Conservation (phyloP, 2,888 invertebrate species). For the Drosophila incognita region DNA sequence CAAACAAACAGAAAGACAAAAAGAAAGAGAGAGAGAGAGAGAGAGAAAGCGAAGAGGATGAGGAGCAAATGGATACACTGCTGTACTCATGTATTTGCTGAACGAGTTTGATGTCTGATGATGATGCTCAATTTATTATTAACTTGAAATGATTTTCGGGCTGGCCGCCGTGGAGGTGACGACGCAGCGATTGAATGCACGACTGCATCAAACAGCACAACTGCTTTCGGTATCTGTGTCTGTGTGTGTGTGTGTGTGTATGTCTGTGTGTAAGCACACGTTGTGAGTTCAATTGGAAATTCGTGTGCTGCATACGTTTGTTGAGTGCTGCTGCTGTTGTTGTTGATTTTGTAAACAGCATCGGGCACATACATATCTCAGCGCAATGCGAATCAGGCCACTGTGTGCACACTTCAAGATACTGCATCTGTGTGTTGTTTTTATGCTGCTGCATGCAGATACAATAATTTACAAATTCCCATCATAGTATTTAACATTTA, state of each 20-base stretch:
- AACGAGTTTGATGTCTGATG: constrained; percentile 78
- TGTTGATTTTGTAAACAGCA: constrained; percentile 73
- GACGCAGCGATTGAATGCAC: constrained; percentile 84
- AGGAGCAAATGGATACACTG: constrained; percentile 59
- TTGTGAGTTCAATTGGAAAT: constrained; percentile 84
- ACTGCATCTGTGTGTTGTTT: constrained; percentile 25
- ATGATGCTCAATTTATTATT: constrained; percentile 83
- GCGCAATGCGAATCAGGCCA: constrained; percentile 37
- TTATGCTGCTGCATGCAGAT: constrained; percentile 6
- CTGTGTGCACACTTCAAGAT: constrained; percentile 64
- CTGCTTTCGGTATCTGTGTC: constrained; percentile 22
- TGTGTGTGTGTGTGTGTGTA: constrained; percentile 5
- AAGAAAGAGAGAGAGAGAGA: neutral
- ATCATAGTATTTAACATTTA: constrained; percentile 38
- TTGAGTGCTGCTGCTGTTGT: constrained; percentile 59
- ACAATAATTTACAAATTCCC: constrained; percentile 16
- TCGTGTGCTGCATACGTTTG: constrained; percentile 82
- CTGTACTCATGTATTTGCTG: constrained; percentile 59
- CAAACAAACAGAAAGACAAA: constrained; percentile 20
- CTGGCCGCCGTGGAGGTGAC: constrained; percentile 75
- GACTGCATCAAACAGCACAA: constrained; percentile 78
- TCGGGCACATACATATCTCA: constrained; percentile 58
- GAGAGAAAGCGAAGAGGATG: constrained; percentile 1
- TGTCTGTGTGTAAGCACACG: constrained; percentile 64
- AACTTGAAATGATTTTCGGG: constrained; percentile 82